These are phyloP conservation scores for Yponomeuta sedellus DNA, from an alignment of 2,888 invertebrate genomes.

Conservation along the genomic window DNA sequence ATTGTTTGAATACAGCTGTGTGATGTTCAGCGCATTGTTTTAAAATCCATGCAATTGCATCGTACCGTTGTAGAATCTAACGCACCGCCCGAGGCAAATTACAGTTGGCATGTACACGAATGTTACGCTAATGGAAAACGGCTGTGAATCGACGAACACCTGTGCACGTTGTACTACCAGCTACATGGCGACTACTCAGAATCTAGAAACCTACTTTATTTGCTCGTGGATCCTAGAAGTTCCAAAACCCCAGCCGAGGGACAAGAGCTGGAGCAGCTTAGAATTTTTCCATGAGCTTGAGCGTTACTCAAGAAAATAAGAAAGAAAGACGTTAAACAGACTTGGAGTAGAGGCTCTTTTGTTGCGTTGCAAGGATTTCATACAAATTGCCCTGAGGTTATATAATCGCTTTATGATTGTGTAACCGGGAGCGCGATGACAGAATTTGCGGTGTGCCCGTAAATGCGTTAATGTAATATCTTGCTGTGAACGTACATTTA, in stretches of 20 bases:
- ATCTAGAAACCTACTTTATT: too few relatives aligned
- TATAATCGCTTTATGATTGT: not conserved
- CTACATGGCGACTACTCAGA: not conserved
- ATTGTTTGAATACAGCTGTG: not conserved
- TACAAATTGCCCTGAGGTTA: not conserved
- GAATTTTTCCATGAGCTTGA: too few relatives aligned
- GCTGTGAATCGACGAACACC: slow-evolving; percentile 43
- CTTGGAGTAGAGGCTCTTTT: not conserved
- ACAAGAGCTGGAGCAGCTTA: too few relatives aligned
- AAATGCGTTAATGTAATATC: not conserved
- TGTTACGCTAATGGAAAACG: slow-evolving; percentile 55
- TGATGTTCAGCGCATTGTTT: not conserved
- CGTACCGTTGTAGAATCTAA: not conserved
- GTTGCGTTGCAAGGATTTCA: not conserved
- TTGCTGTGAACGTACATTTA: not conserved
- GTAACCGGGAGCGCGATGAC: not conserved
- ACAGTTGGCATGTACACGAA: slow-evolving; percentile 26
- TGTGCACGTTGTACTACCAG: slow-evolving; percentile 19
- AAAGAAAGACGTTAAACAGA: not conserved
- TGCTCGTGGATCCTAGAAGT: too few relatives aligned
- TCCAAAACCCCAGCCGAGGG: too few relatives aligned
- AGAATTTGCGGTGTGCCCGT: not conserved
- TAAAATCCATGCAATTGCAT: not conserved
- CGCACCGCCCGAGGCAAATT: slow-evolving; percentile 7
- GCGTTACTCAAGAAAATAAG: not conserved